Base-by-base conservation (phyloP, 2,888 invertebrate genomes). In the Antheraea yamamai region DNA sequence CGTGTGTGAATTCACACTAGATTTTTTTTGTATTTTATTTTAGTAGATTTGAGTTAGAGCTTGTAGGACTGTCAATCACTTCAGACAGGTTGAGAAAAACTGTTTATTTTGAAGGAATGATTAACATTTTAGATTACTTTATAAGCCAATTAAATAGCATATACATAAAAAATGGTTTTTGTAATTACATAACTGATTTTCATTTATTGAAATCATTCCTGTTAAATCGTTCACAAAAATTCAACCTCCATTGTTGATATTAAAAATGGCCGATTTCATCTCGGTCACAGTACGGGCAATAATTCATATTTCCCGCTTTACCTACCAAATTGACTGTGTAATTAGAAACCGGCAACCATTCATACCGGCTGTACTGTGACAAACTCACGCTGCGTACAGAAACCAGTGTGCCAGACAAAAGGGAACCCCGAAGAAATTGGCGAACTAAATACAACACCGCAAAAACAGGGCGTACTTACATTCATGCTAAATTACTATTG, bases 291-390 rank as follows among this genome's bases (percentile, higher is more conserved):
- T 79, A 78, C 81, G 82, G 87, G 92, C 89, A 89, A 93, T 94
- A 93, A 94, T 85, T 94, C 92, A 94, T 87, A 89, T 90, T 90
- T 88, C 89, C 85, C 89, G 89, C 91, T 91, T 90, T 88, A 89
- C 90, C 91, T 82, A 89, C 89, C 91, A 94, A 94, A 94, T 94
- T 94, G 94, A 94, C 87, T 94, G 94, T 93, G 91, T 94, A 94
- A 94, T 94, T 93, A 92, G 89, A 91, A 91, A 88, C 89, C 90
- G 87, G 87, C 88, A 85, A 83, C 84, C 86, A 90, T 92, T 91
- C 90, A 91, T 86, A 78, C 86, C 84, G 83, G 85, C 84, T 83
- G 84, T 81, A 85, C 84, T 84, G 84, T 87, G 88, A 85, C 84
- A 89, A 90, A 89, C 89, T 91, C 94, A 93, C 84, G 94, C 93